Percentiles rank a stretch among this genome's conserved stretches.
Evolutionary conservation across 1,140 invertebrate genomes (phyloP).

Genomic region (Diachasmimorpha longicaudata): DNA sequence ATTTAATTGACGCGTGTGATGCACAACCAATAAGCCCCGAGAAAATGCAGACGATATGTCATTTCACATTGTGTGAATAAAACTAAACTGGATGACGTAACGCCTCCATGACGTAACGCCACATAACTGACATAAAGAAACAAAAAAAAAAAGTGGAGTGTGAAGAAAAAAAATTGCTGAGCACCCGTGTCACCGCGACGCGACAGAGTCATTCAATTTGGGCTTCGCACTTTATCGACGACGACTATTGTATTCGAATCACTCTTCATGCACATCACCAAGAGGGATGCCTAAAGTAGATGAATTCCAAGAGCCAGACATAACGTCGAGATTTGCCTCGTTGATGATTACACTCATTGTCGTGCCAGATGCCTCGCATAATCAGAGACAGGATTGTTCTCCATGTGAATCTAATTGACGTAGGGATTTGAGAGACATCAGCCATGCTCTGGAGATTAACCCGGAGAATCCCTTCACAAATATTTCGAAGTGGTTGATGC

Average conservation of each 20-base stretch:
- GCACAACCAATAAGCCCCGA: neutral
- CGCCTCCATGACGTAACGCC: neutral
- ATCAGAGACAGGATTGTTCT: neutral
- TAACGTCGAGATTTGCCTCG: neutral
- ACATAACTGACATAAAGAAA: neutral
- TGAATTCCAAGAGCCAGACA: neutral
- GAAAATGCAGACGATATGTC: neutral
- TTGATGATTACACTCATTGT: neutral
- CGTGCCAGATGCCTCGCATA: neutral
- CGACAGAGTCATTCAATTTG: neutral
- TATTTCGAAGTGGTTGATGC: too few species aligned
- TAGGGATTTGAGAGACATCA: neutral
- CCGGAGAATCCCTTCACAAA: neutral
- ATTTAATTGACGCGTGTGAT: neutral
- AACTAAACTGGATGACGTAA: conserved; percentile 4
- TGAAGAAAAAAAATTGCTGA: conserved; percentile 14
- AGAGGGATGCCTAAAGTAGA: neutral
- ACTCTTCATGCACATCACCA: neutral
- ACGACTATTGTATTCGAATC: neutral
- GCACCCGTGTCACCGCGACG: neutral
- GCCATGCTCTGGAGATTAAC: neutral
- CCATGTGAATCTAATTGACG: conserved; percentile 1
- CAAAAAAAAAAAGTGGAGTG: neutral
- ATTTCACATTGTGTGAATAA: neutral
- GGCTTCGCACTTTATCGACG: neutral